These are phyloP conservation scores for Notoglanidium macrostoma DNA, from an alignment of 2,797 vertebrate genomes.

Conservation along the genomic window DNA sequence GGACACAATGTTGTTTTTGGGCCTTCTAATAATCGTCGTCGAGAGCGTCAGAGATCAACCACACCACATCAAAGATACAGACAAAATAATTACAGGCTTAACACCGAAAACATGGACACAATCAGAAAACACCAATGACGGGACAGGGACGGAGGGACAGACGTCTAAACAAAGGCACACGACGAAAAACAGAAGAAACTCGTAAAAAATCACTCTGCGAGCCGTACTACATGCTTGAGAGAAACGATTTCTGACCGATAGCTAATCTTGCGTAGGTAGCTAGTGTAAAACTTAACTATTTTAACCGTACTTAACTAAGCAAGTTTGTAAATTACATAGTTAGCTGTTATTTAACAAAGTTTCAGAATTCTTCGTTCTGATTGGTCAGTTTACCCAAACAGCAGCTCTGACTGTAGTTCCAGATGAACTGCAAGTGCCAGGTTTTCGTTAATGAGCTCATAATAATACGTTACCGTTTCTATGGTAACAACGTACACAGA, in stretches of 20 bases:
- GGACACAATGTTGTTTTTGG: not conserved
- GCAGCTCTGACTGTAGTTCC: not conserved
- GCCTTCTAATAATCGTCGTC: not conserved
- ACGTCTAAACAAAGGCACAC: not conserved
- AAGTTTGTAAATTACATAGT: not conserved
- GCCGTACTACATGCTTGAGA: not conserved
- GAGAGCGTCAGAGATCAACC: not conserved
- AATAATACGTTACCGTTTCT: not conserved
- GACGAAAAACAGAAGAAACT: not conserved
- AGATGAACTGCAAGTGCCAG: not conserved
- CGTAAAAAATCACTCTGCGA: not conserved
- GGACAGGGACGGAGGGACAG: not conserved
- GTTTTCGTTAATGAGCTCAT: not conserved
- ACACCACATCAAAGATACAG: not conserved
- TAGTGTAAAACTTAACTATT: not conserved
- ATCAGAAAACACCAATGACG: not conserved
- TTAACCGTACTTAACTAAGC: not conserved
- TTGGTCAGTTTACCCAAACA: not conserved
- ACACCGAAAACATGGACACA: not conserved
- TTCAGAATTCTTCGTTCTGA: not conserved
- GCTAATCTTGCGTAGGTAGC: not conserved
- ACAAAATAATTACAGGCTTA: not conserved
- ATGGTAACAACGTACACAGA: not conserved
- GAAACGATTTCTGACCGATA: not conserved
- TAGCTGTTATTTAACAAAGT: not conserved